Evolutionary conservation across 2,888 invertebrate species (phyloP).

Genomic region (Lamellibrachia satsuma): DNA sequence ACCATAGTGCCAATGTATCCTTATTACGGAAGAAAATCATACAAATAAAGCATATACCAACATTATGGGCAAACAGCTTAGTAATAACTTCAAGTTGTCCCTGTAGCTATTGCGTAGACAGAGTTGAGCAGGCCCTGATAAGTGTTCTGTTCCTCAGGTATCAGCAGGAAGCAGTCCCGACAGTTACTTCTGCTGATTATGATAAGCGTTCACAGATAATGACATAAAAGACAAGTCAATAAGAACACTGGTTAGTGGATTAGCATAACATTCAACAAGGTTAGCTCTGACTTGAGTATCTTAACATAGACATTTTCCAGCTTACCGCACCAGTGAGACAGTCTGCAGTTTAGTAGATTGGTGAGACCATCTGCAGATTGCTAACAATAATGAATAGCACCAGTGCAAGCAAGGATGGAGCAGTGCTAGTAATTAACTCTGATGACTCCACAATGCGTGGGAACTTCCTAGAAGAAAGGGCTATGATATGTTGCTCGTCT

Average conservation of each 20-base stretch:
- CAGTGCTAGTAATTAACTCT: background rate
- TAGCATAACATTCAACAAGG: background rate
- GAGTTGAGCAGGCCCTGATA: background rate
- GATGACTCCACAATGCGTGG: background rate
- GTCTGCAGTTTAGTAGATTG: background rate
- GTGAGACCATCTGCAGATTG: background rate
- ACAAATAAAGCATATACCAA: no score
- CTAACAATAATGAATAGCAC: background rate
- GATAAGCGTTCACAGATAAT: background rate
- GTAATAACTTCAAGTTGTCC: no score
- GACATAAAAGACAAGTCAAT: slow-evolving; percentile 6
- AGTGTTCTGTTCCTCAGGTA: background rate
- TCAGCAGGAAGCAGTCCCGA: background rate
- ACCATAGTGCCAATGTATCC: no score
- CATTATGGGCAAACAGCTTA: no score
- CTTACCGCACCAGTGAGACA: background rate
- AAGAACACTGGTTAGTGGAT: background rate
- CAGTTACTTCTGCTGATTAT: background rate
- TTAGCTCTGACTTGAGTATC: background rate
- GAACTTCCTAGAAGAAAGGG: background rate
- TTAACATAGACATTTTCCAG: background rate
- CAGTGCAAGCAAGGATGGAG: background rate
- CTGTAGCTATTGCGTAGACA: background rate
- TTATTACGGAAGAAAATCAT: no score
- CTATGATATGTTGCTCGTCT: background rate